These are phyloP conservation scores for Agrotis ipsilon DNA, from an alignment of 2,888 invertebrate species.

Conservation along the genomic window DNA sequence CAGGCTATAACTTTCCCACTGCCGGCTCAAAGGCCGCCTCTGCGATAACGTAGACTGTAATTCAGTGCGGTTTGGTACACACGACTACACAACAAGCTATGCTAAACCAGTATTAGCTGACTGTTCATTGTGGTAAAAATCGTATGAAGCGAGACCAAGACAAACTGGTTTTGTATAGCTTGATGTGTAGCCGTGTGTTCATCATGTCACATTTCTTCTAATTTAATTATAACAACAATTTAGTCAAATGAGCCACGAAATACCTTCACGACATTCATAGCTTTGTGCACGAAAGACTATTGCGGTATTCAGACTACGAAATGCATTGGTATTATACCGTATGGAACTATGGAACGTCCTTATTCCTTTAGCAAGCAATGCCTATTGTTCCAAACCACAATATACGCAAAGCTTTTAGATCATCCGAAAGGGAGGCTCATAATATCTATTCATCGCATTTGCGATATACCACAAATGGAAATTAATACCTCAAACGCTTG, in stretches of 20 bases:
- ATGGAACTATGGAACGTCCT: constrained; percentile 22
- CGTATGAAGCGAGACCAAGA: no score
- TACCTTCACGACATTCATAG: neutral
- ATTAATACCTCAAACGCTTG: constrained; percentile 21
- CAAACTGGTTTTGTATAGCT: no score
- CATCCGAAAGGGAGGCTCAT: constrained; percentile 9
- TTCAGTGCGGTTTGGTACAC: no score
- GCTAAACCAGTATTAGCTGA: no score
- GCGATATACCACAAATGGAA: neutral
- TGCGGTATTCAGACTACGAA: neutral
- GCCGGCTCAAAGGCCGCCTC: no score
- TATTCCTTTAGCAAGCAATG: constrained; percentile 17
- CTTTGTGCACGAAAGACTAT: neutral
- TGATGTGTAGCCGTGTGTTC: no score
- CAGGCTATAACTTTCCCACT: no score
- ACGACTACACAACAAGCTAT: no score
- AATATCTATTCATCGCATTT: neutral
- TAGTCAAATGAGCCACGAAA: neutral
- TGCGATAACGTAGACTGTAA: no score
- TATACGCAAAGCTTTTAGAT: constrained; percentile 18
- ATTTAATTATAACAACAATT: no score
- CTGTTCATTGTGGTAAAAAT: no score
- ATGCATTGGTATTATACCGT: constrained; percentile 6
- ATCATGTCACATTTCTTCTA: no score
- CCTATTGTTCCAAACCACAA: constrained; percentile 25